Evolutionary conservation across 2,888 invertebrate species (phyloP).

Genomic region (Orgyia antiqua): DNA sequence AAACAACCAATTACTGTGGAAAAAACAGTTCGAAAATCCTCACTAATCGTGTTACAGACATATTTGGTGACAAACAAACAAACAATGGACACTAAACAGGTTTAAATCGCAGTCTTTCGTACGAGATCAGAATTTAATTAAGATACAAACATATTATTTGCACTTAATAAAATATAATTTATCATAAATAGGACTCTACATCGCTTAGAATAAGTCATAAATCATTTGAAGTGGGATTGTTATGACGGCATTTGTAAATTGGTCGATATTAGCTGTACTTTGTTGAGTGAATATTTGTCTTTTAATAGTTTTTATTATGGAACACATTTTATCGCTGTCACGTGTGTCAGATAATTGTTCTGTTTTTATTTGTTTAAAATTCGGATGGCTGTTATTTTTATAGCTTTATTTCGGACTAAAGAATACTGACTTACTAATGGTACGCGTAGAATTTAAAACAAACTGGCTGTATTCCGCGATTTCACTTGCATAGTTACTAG

Average conservation of each 20-base stretch:
- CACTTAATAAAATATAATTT: slow-evolving; percentile 10
- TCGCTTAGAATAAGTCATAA: slow-evolving; percentile 12
- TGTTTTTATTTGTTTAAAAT: slow-evolving; percentile 24
- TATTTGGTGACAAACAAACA: slow-evolving; percentile 44
- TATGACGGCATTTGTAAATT: slow-evolving; percentile 10
- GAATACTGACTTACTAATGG: too few species aligned
- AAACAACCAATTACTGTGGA: too few species aligned
- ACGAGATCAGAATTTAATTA: slow-evolving; percentile 67
- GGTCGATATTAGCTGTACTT: slow-evolving; percentile 19
- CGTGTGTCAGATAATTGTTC: slow-evolving; percentile 28
- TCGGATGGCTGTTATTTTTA: slow-evolving; percentile 25
- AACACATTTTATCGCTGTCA: slow-evolving; percentile 28
- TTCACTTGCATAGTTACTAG: too few species aligned
- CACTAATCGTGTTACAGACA: slow-evolving; percentile 36
- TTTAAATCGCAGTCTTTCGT: slow-evolving; percentile 58
- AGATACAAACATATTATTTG: slow-evolving; percentile 27
- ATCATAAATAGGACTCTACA: slow-evolving; percentile 9
- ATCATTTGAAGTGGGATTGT: slow-evolving; percentile 6
- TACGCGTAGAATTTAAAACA: too few species aligned
- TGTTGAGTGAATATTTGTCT: slow-evolving; percentile 19
- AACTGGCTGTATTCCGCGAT: too few species aligned
- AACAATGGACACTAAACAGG: slow-evolving; percentile 63
- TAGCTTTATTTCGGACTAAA: slow-evolving; percentile 28
- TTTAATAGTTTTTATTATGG: slow-evolving; percentile 21
- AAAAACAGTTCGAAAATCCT: too few species aligned